Evolutionary conservation across 1,140 invertebrate genomes (phyloP), one percentile per base, ranked within the genome.

Genomic region (Caenorhabditis remanei): DNA sequence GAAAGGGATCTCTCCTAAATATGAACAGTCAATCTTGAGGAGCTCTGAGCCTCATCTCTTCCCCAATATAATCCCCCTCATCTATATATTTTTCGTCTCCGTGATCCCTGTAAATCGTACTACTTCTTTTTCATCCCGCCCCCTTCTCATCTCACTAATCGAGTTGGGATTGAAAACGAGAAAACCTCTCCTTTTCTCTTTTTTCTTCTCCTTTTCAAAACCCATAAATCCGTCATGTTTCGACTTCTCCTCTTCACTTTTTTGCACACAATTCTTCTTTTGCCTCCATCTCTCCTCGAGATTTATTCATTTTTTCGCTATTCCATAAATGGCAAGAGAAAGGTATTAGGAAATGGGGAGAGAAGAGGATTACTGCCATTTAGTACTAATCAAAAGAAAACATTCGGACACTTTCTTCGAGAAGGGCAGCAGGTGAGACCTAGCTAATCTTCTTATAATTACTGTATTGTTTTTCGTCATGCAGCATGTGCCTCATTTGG

Each of bases 151-250:
- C 46, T 21, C 46, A 50, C 71, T 79, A 50, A 79, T 79, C 71
- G 71, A 79, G 71, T 79, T 79, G 21, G 21, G 43, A 43, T 71
- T 46, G n/a, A 8, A 32, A 32, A 61, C 16, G 58, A 67, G 40
- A 50, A n/a, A 13, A 82, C 8, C 4, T 4, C 21, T 21, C 21
- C 83, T 21, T 21, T 40, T 32, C 32, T 32, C 24, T 63, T 58
- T n/a, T 32, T 55, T 40, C 13, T 55, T 21, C 75, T 7, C 75
- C 75, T 83, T 21, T 84, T 13, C 5, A 58, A 84, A 58, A 4
- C 55, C 82, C 53, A 84, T 84, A 61, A 84, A 58, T 56, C 53
- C 53, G 53, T 84, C 82, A 58, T 61, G 56, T 84, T 56, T 58
- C 82, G 56, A 84, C 82, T 84, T 13, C 16, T 53, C 79, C 48